A percentile compares a stretch with the other conserved stretches of the same genome.
These are phyloP conservation scores for Caenorhabditis sinica DNA, from an alignment of 2,888 invertebrate genomes.

Conservation along the genomic window DNA sequence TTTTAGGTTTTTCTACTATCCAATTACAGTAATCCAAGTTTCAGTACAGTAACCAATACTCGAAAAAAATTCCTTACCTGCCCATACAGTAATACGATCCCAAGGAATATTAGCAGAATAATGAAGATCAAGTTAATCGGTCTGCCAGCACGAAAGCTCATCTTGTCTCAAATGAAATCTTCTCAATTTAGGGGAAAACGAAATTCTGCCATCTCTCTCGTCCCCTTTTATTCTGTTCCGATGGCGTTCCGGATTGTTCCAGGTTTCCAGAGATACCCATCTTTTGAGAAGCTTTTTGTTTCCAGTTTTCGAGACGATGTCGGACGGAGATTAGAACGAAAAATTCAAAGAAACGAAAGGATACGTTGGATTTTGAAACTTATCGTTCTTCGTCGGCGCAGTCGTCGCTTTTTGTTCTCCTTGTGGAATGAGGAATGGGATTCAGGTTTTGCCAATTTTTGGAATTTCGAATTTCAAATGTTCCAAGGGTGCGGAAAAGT, in stretches of 20 bases:
- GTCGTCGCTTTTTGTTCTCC: not conserved
- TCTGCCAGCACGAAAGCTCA: conserved; percentile 29
- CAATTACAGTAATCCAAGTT: no score
- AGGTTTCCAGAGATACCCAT: not conserved
- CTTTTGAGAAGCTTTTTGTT: not conserved
- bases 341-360: not conserved
- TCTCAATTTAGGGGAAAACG: not conserved
- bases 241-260: conserved; percentile 16
- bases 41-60: no score
- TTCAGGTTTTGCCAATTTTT: conserved; percentile 3
- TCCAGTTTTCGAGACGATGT: conserved; percentile 20
- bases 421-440: not conserved
- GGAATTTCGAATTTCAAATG: no score
- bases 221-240: conserved; percentile 4
- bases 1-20: no score
- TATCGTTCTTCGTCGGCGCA: not conserved
- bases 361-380: conserved; percentile 8
- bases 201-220: not conserved
- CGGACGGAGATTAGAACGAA: not conserved
- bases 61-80: no score
- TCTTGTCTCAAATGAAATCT: not conserved
- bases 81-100: conserved; percentile 38
- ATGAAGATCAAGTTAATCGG: conserved; percentile 42
- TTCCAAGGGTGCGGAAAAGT: no score
- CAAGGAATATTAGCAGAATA: conserved; percentile 30